phyloP scores from a whole-genome alignment of 2,113 vertebrate species.

The Nipponia nippon region DNA sequence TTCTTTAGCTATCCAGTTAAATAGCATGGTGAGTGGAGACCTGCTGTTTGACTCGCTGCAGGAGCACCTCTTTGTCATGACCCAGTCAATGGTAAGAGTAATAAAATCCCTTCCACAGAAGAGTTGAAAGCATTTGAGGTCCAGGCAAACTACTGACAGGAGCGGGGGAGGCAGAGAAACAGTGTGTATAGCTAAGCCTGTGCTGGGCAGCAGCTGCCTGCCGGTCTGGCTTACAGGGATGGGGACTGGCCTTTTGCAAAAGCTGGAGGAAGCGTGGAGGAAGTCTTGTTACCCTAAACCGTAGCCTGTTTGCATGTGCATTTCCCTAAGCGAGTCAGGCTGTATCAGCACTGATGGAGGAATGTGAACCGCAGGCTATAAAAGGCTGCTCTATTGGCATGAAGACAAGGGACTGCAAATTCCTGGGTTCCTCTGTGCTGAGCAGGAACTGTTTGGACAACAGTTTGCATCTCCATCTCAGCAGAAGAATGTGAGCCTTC shows the following conservation, averaged over 20 bases:
- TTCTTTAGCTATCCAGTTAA: slow-evolving; percentile 79
- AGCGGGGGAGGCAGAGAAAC: not conserved
- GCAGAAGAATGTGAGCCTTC: not conserved
- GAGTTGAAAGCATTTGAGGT: not conserved
- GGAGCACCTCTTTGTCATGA: slow-evolving; percentile 92
- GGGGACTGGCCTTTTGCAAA: not conserved
- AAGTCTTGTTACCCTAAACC: not conserved
- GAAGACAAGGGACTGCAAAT: not conserved
- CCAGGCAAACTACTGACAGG: not conserved
- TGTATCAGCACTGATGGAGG: not conserved
- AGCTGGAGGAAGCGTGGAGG: not conserved
- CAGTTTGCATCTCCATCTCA: not conserved
- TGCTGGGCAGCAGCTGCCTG: not conserved
- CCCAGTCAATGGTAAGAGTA: slow-evolving; percentile 82
- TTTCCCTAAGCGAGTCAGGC: not conserved
- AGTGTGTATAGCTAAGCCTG: not conserved
- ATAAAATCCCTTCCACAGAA: not conserved
- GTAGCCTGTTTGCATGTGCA: not conserved
- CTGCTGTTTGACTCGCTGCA: slow-evolving; percentile 86
- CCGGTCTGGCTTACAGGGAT: not conserved
- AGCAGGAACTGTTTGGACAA: not conserved
- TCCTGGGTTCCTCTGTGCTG: not conserved
- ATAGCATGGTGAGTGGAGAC: slow-evolving; percentile 84
- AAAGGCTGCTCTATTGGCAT: not conserved
- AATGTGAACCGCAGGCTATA: not conserved